phyloP scores from a whole-genome alignment of 2,797 vertebrate species.

The Sebastes aleutianus region DNA sequence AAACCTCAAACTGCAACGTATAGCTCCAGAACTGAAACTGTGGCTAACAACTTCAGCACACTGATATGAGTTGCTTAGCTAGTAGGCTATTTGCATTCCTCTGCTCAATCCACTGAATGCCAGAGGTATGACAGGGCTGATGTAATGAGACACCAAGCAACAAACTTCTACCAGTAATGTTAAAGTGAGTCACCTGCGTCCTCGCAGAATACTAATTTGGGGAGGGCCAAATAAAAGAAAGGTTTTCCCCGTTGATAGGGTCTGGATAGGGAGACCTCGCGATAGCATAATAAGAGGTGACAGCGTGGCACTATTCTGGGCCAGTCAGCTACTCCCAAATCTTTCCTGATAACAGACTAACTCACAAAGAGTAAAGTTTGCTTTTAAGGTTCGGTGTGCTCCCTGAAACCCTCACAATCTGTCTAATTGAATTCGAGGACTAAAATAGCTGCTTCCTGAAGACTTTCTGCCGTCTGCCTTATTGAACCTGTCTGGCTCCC shows the following conservation, averaged over 20 bases:
- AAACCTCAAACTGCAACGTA: background rate
- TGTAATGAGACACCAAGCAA: background rate
- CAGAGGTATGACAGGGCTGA: background rate
- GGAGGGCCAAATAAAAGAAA: slow-evolving; percentile 23
- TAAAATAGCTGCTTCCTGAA: background rate
- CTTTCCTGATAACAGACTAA: slow-evolving; percentile 37
- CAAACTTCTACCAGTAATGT: background rate
- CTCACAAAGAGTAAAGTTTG: slow-evolving; percentile 36
- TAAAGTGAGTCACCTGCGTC: background rate
- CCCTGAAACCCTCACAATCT: slow-evolving; percentile 20
- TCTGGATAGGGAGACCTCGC: slow-evolving; percentile 26
- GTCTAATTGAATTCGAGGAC: slow-evolving; percentile 48
- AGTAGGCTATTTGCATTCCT: slow-evolving; percentile 8
- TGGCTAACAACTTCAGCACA: background rate
- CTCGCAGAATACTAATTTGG: slow-evolving; percentile 16
- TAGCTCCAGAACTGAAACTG: background rate
- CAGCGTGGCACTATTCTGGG: slow-evolving; percentile 31
- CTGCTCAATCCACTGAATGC: background rate
- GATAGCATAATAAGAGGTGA: slow-evolving; percentile 47
- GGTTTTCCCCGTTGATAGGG: slow-evolving; percentile 20
- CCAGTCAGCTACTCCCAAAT: slow-evolving; percentile 28
- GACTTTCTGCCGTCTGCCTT: background rate
- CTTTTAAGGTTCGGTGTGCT: slow-evolving; percentile 44
- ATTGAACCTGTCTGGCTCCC: background rate
- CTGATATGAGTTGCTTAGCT: background rate